These are phyloP conservation scores for Megalurothrips usitatus DNA, from an alignment of 2,888 invertebrate species.

Conservation along the genomic window DNA sequence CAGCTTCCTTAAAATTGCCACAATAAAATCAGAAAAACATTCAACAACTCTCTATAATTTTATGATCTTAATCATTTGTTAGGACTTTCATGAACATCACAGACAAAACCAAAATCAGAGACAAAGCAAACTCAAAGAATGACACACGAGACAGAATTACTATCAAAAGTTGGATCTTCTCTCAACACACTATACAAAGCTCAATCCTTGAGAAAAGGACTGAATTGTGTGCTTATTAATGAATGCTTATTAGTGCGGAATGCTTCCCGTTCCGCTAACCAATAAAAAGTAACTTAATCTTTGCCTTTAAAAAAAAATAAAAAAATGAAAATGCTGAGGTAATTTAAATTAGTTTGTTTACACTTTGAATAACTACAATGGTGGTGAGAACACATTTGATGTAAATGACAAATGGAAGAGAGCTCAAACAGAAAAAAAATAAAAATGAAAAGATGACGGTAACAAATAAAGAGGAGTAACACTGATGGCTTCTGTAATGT, in stretches of 20 bases:
- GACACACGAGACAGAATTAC: too few relatives aligned
- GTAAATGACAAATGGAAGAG: neutral
- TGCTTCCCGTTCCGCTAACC: too few relatives aligned
- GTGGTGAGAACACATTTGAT: neutral
- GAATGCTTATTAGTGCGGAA: too few relatives aligned
- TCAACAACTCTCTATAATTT: neutral
- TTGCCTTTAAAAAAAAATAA: neutral
- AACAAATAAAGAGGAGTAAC: neutral
- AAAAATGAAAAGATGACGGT: neutral
- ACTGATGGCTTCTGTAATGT: neutral
- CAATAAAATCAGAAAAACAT: neutral
- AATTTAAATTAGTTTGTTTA: neutral
- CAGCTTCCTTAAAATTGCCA: neutral
- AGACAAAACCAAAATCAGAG: neutral
- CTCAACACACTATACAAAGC: too few relatives aligned
- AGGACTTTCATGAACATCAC: neutral
- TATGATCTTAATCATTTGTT: neutral
- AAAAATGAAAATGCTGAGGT: neutral
- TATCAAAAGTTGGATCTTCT: too few relatives aligned
- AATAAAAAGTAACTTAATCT: neutral
- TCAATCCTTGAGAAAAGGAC: neutral
- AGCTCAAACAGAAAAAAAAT: neutral
- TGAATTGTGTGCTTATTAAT: neutral
- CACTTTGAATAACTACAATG: neutral
- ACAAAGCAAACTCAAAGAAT: too few relatives aligned